A percentile compares a stretch with the other conserved stretches of the same genome.
Evolutionary conservation across 2,797 vertebrate species (phyloP).

Genomic region (Tamandua tetradactyla): DNA sequence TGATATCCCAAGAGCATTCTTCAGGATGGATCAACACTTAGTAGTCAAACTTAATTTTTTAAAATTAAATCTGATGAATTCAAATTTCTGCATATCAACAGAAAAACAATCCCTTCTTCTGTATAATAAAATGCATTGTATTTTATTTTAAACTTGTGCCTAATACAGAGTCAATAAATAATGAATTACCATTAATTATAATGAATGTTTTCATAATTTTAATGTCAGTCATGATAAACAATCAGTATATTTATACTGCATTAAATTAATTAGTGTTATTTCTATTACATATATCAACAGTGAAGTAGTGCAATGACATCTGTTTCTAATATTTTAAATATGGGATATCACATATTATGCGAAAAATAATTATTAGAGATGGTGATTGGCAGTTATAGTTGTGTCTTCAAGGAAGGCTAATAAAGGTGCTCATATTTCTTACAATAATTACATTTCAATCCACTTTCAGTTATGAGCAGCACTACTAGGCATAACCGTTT

Average conservation of each 20-base stretch:
- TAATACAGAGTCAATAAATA: slow-evolving; percentile 91
- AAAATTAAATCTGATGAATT: slow-evolving; percentile 80
- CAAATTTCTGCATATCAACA: slow-evolving; percentile 81
- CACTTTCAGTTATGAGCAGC: not conserved
- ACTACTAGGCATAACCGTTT: not conserved
- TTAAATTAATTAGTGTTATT: slow-evolving; percentile 91
- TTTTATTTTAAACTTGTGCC: slow-evolving; percentile 88
- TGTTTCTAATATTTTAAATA: slow-evolving; percentile 87
- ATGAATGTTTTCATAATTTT: slow-evolving; percentile 92
- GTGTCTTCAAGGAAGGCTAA: slow-evolving; percentile 72
- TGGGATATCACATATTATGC: slow-evolving; percentile 81
- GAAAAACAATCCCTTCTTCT: slow-evolving; percentile 83
- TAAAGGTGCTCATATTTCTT: slow-evolving; percentile 70
- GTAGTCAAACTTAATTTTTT: too few species aligned
- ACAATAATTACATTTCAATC: slow-evolving; percentile 58
- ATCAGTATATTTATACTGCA: slow-evolving; percentile 89
- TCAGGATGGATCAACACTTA: too few species aligned
- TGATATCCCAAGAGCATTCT: slow-evolving; percentile 33
- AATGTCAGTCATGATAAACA: slow-evolving; percentile 91
- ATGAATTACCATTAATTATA: slow-evolving; percentile 90
- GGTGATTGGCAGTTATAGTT: slow-evolving; percentile 76
- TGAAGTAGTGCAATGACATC: slow-evolving; percentile 87
- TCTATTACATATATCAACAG: slow-evolving; percentile 88
- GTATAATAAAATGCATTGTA: slow-evolving; percentile 88
- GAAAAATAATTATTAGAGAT: slow-evolving; percentile 83